Conservation (phyloP, 53 echinoderm and acorn worm species). For the Patiria pectinifera region DNA sequence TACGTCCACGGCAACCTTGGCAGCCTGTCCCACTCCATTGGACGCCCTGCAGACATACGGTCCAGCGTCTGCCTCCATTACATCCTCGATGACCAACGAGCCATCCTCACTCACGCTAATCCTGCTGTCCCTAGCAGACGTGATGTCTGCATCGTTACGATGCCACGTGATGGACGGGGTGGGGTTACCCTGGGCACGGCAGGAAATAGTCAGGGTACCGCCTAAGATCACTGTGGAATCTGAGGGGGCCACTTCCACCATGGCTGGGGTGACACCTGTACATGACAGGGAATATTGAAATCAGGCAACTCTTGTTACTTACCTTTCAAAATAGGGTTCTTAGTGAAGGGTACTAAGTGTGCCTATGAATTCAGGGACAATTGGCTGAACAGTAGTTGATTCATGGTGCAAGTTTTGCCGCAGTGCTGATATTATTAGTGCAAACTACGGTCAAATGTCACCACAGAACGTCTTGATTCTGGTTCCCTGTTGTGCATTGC, state of each 20-base stretch:
- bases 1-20: conserved; percentile 49
- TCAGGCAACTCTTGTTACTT: too few relatives aligned
- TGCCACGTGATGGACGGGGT: conserved; percentile 78
- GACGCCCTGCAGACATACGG: conserved; percentile 71
- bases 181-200: conserved; percentile 75
- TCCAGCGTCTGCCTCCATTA: conserved; percentile 58
- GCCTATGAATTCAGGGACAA: too few relatives aligned
- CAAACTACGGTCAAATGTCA: too few relatives aligned
- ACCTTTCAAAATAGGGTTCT: too few relatives aligned
- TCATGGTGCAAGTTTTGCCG: too few relatives aligned
- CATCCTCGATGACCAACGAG: conserved; percentile 59
- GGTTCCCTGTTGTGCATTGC: too few relatives aligned
- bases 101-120: conserved; percentile 64
- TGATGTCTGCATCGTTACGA: conserved; percentile 8
- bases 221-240: conserved; percentile 57
- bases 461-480: too few relatives aligned
- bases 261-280: conserved; percentile 50
- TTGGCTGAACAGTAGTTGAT: too few relatives aligned
- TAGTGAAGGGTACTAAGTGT: too few relatives aligned
- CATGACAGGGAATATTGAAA: neutral
- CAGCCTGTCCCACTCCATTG: conserved; percentile 69
- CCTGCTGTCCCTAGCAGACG: conserved; percentile 24
- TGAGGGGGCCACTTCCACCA: conserved; percentile 48
- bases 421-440: too few relatives aligned
- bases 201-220: conserved; percentile 71